A percentile compares a stretch with the other conserved stretches of the same genome.
Evolutionary conservation across 2,113 vertebrate genomes (phyloP).

Genomic region (Bufo bufo): DNA sequence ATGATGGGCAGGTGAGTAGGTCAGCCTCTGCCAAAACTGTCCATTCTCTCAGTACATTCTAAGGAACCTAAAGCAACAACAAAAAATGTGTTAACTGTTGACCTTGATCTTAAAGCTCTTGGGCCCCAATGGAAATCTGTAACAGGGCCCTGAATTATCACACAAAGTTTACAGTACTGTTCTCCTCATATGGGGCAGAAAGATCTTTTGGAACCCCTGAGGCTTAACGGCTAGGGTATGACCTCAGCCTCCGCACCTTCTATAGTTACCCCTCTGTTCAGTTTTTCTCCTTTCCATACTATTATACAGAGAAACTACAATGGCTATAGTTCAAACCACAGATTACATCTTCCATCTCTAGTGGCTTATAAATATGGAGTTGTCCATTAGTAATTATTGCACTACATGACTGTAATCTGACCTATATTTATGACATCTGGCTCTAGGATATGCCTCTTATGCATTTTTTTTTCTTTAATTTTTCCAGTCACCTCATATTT

Average conservation of each 20-base stretch:
- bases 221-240: not conserved
- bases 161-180: too few relatives aligned
- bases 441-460: slow-evolving; percentile 6
- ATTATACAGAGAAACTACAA: not conserved
- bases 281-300: not conserved
- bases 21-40: too few relatives aligned
- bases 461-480: slow-evolving; percentile 13
- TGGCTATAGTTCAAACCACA: not conserved
- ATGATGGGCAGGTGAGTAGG: too few relatives aligned
- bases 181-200: too few relatives aligned
- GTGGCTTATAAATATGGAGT: slow-evolving; percentile 18
- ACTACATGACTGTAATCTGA: not conserved
- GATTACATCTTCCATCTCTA: not conserved
- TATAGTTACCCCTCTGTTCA: not conserved
- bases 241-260: not conserved
- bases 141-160: too few relatives aligned
- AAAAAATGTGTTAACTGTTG: too few relatives aligned
- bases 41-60: too few relatives aligned
- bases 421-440: slow-evolving; percentile 11
- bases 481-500: slow-evolving; percentile 14
- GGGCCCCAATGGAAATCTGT: too few relatives aligned
- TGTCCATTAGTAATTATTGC: slow-evolving; percentile 24
- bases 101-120: too few relatives aligned
- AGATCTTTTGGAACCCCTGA: not conserved
- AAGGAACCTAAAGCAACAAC: too few relatives aligned